phyloP scores from a whole-genome alignment of 2,113 vertebrate genomes.

The Myotis davidii region DNA sequence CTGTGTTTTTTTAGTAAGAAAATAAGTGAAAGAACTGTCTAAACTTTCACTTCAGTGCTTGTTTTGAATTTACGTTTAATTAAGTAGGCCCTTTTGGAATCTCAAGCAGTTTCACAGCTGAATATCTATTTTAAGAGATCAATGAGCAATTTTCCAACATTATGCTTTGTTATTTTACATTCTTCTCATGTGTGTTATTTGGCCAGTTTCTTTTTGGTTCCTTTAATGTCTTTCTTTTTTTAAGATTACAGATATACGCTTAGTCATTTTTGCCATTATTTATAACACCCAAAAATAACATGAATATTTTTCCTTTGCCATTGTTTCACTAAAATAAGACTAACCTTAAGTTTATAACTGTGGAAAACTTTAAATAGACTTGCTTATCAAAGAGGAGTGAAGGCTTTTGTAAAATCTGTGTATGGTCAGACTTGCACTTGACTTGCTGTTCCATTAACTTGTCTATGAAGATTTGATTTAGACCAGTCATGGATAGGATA shows the following conservation, averaged over 20 bases:
- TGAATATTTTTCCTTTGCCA: slow-evolving; percentile 52
- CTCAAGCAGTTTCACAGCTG: slow-evolving; percentile 33
- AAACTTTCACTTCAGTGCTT: slow-evolving; percentile 42
- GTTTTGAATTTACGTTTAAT: slow-evolving; percentile 67
- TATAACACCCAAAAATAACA: slow-evolving; percentile 50
- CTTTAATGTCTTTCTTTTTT: slow-evolving; percentile 44
- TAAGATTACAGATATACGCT: slow-evolving; percentile 59
- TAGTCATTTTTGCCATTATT: slow-evolving; percentile 65
- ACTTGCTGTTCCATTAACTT: background rate
- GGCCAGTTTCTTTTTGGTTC: slow-evolving; percentile 50
- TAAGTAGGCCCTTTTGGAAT: slow-evolving; percentile 23
- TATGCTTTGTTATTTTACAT: slow-evolving; percentile 63
- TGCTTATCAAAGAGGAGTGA: slow-evolving; percentile 5
- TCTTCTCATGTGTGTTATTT: slow-evolving; percentile 44
- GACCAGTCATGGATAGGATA: background rate
- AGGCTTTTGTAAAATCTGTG: background rate
- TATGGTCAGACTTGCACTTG: background rate
- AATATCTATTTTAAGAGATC: slow-evolving; percentile 69
- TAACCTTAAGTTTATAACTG: slow-evolving; percentile 49
- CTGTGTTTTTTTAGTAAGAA: slow-evolving; percentile 28
- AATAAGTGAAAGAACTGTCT: slow-evolving; percentile 52
- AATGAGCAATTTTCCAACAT: slow-evolving; percentile 55
- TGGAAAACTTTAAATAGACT: slow-evolving; percentile 3
- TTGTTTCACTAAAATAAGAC: slow-evolving; percentile 56
- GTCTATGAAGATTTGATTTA: background rate